Percentiles rank a stretch among this genome's conserved stretches.
Conservation (phyloP, 2,888 invertebrate species). For the Lepidocyrtinus sp. region DNA sequence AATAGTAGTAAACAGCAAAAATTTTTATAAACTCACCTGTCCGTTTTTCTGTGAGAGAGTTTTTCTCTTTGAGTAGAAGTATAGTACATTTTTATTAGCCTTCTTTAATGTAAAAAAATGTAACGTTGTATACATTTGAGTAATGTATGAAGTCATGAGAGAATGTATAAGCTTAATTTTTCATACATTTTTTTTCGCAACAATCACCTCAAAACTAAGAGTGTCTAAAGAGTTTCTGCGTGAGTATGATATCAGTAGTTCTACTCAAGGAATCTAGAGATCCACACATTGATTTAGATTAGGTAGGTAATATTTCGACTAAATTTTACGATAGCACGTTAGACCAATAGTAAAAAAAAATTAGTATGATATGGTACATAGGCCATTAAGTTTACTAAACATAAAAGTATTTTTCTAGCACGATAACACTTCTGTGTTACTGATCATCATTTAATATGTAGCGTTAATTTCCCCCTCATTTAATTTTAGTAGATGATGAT, state of each 20-base stretch:
- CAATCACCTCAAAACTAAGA: slow-evolving; percentile 33
- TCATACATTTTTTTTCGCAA: slow-evolving; percentile 47
- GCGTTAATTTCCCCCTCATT: no score
- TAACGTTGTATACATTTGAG: not conserved
- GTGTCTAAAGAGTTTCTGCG: not conserved
- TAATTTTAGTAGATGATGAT: no score
- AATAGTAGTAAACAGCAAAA: not conserved
- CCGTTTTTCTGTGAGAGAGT: slow-evolving; percentile 18
- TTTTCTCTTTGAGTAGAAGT: not conserved
- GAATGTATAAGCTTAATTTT: slow-evolving; percentile 17
- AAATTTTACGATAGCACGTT: not conserved
- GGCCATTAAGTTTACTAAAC: no score
- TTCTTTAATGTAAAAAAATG: slow-evolving; percentile 18
- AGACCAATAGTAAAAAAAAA: no score
- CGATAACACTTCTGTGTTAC: no score
- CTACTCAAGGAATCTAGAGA: slow-evolving; percentile 29
- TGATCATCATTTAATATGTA: no score
- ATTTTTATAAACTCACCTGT: slow-evolving; percentile 14
- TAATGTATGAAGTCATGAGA: not conserved
- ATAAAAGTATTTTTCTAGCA: no score
- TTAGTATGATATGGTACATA: no score
- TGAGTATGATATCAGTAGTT: slow-evolving; percentile 18
- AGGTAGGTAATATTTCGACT: slow-evolving; percentile 8
- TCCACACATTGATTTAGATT: slow-evolving; percentile 20
- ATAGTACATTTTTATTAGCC: slow-evolving; percentile 13